Base-by-base conservation (phyloP, 2,888 invertebrate species). In the Pinctada fucata region DNA sequence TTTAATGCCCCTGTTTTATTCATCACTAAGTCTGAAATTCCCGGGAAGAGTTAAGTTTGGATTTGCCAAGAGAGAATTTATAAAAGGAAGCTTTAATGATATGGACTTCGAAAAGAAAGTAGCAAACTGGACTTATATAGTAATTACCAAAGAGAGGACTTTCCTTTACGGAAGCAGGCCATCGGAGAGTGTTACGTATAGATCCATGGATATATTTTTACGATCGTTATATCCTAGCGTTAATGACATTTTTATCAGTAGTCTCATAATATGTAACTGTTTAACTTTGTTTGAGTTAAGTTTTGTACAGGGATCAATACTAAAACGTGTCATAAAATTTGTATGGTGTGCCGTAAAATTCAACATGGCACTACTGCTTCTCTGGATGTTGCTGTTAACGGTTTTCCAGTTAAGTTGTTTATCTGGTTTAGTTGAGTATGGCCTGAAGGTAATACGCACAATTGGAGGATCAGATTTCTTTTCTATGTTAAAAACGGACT, bases 1-100 rank as follows among this genome's bases (percentile, higher is more conserved):
- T 3, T 91, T 92, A 73, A 92, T 93, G 3, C 94, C 94, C 0
- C 88, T 94, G 79, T 93, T 94, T 85, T 90, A 93, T 75, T 93
- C 94, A n/a, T 93, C 93, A 1, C 89, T 94, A 5, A 93, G 93
- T 81, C 93, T 94, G 1, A 93, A 93, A 84, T 94, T 94, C 88
- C 93, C 93, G 63, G 94, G 94, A n/a, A 89, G 94, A 16, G 93
- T 93, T 2, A 92, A 92, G 81, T 93, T 94, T 88, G 94, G 93
- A 13, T 83, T 86, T 8, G 85, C 91, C 8, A 84, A 88, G 72
- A 80, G 84, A 2, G 85, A 82, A 31, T 80, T 84, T 2, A 72
- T 76, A 47, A 79, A 85, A 68, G 87, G 85, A 45, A 85, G 85
- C 73, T 51, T 83, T 49, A 82, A 90, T 4, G 67, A 82, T 16